Evolutionary conservation across 1,140 invertebrate species (phyloP).

Genomic region (Anastrepha ludens): DNA sequence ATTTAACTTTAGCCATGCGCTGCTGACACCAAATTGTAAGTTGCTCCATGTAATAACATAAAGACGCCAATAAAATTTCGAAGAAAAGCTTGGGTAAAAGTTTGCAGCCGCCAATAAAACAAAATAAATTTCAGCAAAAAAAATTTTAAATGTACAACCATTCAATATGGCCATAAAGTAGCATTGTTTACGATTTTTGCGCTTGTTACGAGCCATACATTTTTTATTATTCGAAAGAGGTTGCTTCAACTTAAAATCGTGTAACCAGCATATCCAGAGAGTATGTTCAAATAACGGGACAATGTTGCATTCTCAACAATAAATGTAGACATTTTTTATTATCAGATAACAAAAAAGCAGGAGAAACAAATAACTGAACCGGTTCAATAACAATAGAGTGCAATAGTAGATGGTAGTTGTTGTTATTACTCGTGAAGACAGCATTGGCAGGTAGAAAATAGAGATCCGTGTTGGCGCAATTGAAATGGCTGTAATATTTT

Average conservation of each 20-base stretch:
- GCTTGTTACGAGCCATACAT: background rate
- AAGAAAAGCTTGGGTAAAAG: too few species aligned
- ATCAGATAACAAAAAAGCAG: background rate
- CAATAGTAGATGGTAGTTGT: background rate
- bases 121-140: too few species aligned
- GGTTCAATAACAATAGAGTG: background rate
- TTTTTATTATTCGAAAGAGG: background rate
- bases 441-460: background rate
- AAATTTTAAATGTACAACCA: too few species aligned
- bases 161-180: too few species aligned
- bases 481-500: slow-evolving; percentile 4
- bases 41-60: too few species aligned
- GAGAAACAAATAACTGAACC: slow-evolving; percentile 14
- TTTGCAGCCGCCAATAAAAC: too few species aligned
- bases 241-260: slow-evolving; percentile 27
- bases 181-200: background rate
- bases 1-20: too few species aligned
- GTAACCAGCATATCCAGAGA: background rate
- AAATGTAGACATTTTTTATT: background rate
- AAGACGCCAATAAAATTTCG: too few species aligned
- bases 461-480: background rate
- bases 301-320: background rate
- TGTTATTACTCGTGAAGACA: too few species aligned
- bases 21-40: too few species aligned
- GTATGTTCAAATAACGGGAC: background rate